Conservation (phyloP, 2,113 vertebrate species). For the Drymodes brunneopygia region DNA sequence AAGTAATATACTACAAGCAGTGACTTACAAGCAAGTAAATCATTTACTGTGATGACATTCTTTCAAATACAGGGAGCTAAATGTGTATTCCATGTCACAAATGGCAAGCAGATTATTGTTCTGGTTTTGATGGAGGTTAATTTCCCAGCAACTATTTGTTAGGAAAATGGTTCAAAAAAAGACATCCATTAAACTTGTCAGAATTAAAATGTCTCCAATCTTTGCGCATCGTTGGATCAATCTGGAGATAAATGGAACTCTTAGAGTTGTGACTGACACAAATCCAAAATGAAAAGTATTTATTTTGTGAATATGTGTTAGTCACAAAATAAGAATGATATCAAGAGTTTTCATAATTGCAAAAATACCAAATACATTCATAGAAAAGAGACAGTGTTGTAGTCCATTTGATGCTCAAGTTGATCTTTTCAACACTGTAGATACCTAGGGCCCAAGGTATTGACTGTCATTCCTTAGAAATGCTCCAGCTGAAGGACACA, state of each 20-base stretch:
- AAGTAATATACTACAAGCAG: not conserved
- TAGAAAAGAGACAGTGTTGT: not conserved
- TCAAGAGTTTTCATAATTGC: not conserved
- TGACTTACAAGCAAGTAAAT: not conserved
- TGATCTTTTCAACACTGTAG: not conserved
- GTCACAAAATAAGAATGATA: not conserved
- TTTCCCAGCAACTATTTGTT: not conserved
- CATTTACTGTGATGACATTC: not conserved
- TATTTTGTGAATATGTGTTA: not conserved
- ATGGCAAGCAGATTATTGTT: not conserved
- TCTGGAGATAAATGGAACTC: not conserved
- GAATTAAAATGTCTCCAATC: not conserved
- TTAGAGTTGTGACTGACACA: not conserved
- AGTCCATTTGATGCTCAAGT: not conserved
- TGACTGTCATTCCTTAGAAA: not conserved
- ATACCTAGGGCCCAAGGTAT: not conserved
- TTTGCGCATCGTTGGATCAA: not conserved
- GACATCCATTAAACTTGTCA: not conserved
- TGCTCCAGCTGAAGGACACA: not conserved
- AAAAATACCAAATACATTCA: not conserved
- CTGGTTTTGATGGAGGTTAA: not conserved
- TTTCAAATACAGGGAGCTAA: not conserved
- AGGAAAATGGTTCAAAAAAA: not conserved
- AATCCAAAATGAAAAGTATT: not conserved
- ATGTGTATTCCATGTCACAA: not conserved